These are phyloP conservation scores for Auanema freiburgensis DNA, from an alignment of 2,888 invertebrate species.

Conservation along the genomic window DNA sequence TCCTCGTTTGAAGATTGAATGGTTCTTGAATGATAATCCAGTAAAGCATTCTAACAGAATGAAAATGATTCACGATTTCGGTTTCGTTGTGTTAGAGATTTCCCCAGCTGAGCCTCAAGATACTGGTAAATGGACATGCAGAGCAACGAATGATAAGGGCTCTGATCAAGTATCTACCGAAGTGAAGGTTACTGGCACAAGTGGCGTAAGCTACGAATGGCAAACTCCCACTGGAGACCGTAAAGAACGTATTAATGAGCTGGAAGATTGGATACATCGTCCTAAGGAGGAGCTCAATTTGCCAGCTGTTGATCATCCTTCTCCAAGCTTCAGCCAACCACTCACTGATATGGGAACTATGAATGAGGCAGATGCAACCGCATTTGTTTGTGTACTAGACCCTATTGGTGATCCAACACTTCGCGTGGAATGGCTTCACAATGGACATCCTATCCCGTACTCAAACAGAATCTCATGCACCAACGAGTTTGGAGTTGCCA, in stretches of 20 bases:
- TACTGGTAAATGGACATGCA: conserved; percentile 82
- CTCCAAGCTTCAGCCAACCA: conserved; percentile 86
- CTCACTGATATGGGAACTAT: conserved; percentile 79
- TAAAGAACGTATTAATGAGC: conserved; percentile 81
- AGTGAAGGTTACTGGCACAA: conserved; percentile 51
- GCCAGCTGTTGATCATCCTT: conserved; percentile 56
- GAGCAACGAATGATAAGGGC: conserved; percentile 87
- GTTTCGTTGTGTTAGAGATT: conserved; percentile 87
- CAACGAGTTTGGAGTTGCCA: conserved; percentile 95
- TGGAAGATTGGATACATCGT: conserved; percentile 85
- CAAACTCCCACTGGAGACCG: conserved; percentile 57
- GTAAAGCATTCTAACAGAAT: conserved; percentile 72
- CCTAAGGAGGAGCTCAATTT: conserved; percentile 58
- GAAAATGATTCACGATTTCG: conserved; percentile 82
- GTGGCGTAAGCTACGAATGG: conserved; percentile 62
- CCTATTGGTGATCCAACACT: conserved; percentile 81
- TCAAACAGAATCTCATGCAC: conserved; percentile 65
- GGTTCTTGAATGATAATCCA: conserved; percentile 80
- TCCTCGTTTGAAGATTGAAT: conserved; percentile 70
- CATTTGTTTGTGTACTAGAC: conserved; percentile 92
- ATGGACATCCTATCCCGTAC: conserved; percentile 76
- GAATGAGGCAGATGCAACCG: conserved; percentile 59
- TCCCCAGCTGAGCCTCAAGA: conserved; percentile 86
- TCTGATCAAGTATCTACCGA: conserved; percentile 86
- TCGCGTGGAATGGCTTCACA: conserved; percentile 92